Base-by-base conservation (phyloP, 1,140 invertebrate genomes). In the Trichonephila inaurata region DNA sequence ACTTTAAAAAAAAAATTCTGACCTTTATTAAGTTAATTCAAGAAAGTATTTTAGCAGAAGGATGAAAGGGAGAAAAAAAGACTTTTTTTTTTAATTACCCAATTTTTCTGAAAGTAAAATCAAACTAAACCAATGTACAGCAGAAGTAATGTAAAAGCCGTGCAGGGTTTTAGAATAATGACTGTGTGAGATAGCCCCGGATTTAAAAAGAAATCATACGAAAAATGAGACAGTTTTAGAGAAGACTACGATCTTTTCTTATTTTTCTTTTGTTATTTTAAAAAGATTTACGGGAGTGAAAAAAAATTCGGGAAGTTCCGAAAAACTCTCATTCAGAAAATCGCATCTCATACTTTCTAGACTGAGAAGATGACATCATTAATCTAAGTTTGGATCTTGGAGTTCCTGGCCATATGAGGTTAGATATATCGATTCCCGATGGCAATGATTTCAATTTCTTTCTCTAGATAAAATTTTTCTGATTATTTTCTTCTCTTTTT, bases 401-500 rank as follows among this genome's bases (percentile, higher is more conserved):
- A 83, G 82, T 83, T 60, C 51, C 51, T 24, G 82, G 82, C 82
- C 82, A 83, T 83, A 83, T 58, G 82, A 83, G 82, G 40, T 83
- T 83, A 28, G 82, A 83, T 58, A 51, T n/a, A 83, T 83, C 82
- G 82, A 83, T 83, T 83, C 8, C 82, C 82, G 82, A 83, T 83
- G 40, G 40, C 82, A 58, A n/a, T 60, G 51, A 83, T 83, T 83
- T 83, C 51, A 58, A 60, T 83, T 83, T 83, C 82, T 83, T 60
- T n/a, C 10, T 44, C 3, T 10, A 83, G 51, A 60, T 24, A 83
- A 58, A n/a, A 83, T 58, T 58, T 44, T 24, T 83, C 21, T 83
- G 40, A 83, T n/a, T 12, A n/a, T 83, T 83, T 83, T 83, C 21
- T 58, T 51, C 44, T 28, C 40, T 12, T 83, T 24, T 21, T n/a